Percentiles rank a stretch among this genome's conserved stretches.
These are phyloP conservation scores for Lerema accius DNA, from an alignment of 1,140 invertebrate species.

Conservation along the genomic window DNA sequence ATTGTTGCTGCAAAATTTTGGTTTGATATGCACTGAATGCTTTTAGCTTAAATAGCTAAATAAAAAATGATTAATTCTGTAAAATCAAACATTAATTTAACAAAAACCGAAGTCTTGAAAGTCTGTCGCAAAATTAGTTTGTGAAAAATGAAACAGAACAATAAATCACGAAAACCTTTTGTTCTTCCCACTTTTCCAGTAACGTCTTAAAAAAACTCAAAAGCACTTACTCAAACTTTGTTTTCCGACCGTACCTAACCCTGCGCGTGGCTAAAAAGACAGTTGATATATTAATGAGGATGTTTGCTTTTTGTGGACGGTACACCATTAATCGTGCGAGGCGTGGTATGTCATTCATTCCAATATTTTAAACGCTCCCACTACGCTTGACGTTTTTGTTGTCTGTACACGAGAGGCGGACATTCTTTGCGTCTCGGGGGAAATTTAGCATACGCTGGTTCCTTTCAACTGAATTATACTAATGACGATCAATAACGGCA, in stretches of 20 bases:
- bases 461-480: constrained; percentile 35
- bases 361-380: constrained; percentile 77
- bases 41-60: no score
- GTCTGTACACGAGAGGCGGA: constrained; percentile 62
- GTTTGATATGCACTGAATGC: no score
- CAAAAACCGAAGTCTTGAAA: no score
- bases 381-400: constrained; percentile 71
- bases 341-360: constrained; percentile 81
- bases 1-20: no score
- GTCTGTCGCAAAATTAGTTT: no score
- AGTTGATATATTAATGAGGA: constrained; percentile 81
- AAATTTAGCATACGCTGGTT: constrained; percentile 45
- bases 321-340: constrained; percentile 75
- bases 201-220: constrained; percentile 11
- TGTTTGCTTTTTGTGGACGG: constrained; percentile 75
- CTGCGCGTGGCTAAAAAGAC: constrained; percentile 72
- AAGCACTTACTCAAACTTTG: constrained; percentile 10
- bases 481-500: constrained; percentile 31
- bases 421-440: constrained; percentile 53
- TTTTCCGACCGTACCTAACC: constrained; percentile 62
- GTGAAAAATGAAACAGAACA: background rate
- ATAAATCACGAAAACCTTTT: background rate
- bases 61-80: no score
- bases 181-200: constrained; percentile 7
- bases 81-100: no score